Conservation (phyloP, 2,888 invertebrate genomes). For the Tubulanus polymorphus region DNA sequence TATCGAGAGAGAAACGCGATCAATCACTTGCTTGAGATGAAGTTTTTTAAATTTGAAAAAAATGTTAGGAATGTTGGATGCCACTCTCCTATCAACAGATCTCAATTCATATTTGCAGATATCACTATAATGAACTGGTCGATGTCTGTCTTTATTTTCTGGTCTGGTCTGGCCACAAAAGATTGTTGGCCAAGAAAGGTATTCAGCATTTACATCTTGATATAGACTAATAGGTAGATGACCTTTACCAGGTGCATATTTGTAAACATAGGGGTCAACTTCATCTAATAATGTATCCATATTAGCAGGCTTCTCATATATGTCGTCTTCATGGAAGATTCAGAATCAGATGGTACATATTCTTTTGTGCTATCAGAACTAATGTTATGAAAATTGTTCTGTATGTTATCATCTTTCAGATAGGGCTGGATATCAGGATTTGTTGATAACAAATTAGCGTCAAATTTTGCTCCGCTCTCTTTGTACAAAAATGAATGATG, state of each 20-base stretch:
- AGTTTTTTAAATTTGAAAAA: constrained; percentile 1
- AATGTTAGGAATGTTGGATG: background rate
- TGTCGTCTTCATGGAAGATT: too few relatives aligned
- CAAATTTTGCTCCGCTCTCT: too few relatives aligned
- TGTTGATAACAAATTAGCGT: too few relatives aligned
- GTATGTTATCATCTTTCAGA: too few relatives aligned
- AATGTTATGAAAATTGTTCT: too few relatives aligned
- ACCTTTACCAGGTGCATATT: background rate
- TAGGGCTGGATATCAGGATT: too few relatives aligned
- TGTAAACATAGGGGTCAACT: background rate
- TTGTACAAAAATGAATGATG: too few relatives aligned
- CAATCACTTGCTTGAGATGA: background rate
- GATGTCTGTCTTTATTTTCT: background rate
- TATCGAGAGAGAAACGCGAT: background rate
- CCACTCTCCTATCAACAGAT: constrained; percentile 1
- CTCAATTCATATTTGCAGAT: constrained; percentile 1
- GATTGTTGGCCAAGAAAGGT: constrained; percentile 13
- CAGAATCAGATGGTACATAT: too few relatives aligned
- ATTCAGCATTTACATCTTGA: constrained; percentile 12
- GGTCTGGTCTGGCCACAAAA: constrained; percentile 11
- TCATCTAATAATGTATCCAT: too few relatives aligned
- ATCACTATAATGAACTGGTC: background rate
- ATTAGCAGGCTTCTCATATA: too few relatives aligned
- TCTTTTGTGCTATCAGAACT: too few relatives aligned
- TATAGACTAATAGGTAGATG: background rate